These are phyloP conservation scores for Plectropomus leopardus DNA, from an alignment of 2,113 vertebrate genomes.

Conservation along the genomic window DNA sequence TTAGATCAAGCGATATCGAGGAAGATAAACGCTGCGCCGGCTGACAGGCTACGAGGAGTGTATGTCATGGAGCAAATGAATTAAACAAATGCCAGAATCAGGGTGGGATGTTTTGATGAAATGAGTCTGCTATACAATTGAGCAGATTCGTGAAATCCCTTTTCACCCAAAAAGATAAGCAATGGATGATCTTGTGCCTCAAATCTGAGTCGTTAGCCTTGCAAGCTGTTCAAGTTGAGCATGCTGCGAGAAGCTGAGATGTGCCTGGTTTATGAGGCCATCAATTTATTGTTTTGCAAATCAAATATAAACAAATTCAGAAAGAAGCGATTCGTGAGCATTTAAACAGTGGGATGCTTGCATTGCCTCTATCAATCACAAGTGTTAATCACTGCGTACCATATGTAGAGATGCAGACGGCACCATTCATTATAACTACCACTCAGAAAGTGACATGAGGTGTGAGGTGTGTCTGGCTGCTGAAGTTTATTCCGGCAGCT, in stretches of 20 bases:
- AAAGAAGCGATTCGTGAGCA: slow-evolving; percentile 21
- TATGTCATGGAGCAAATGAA: slow-evolving; percentile 42
- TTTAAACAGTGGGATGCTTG: slow-evolving; percentile 22
- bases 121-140: neutral
- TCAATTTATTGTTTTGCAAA: slow-evolving; percentile 38
- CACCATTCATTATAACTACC: slow-evolving; percentile 48
- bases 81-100: slow-evolving; percentile 53
- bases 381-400: slow-evolving; percentile 51
- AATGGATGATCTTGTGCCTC: slow-evolving; percentile 29
- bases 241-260: neutral
- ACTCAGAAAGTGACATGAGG: slow-evolving; percentile 47
- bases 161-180: slow-evolving; percentile 34
- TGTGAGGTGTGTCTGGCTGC: slow-evolving; percentile 39
- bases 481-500: slow-evolving; percentile 29
- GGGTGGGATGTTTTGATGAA: slow-evolving; percentile 36
- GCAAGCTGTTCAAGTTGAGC: slow-evolving; percentile 35
- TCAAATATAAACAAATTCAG: slow-evolving; percentile 39
- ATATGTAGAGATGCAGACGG: slow-evolving; percentile 59
- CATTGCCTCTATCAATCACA: slow-evolving; percentile 46
- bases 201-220: slow-evolving; percentile 18
- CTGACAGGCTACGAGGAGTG: slow-evolving; percentile 44
- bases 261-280: slow-evolving; percentile 1
- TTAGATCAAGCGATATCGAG: slow-evolving; percentile 68
- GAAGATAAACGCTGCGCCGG: slow-evolving; percentile 41
- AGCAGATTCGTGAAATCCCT: slow-evolving; percentile 44